phyloP scores from a whole-genome alignment of 2,888 invertebrate genomes.

The Alsophila aescularia region DNA sequence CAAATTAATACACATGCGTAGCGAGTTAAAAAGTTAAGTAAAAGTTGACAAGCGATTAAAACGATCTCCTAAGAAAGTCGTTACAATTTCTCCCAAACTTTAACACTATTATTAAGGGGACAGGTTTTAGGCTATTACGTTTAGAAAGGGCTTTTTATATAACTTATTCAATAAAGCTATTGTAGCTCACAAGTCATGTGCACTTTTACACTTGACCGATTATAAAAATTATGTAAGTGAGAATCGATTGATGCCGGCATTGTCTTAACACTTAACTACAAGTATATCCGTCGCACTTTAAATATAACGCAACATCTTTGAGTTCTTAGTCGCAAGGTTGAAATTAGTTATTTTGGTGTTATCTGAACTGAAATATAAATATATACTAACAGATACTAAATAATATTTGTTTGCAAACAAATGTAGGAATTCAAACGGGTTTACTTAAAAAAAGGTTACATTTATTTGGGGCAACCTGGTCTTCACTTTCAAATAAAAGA shows the following conservation, averaged over 20 bases:
- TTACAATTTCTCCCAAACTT: constrained; percentile 23
- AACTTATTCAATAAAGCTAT: constrained; percentile 9
- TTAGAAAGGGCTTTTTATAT: constrained; percentile 25
- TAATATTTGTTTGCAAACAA: too few relatives aligned
- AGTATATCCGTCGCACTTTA: not conserved
- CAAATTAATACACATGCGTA: constrained; percentile 9
- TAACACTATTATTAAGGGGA: constrained; percentile 22
- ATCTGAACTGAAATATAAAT: not conserved
- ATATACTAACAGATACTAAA: too few relatives aligned
- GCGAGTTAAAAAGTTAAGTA: constrained; percentile 10
- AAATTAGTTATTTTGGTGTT: not conserved
- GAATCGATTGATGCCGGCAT: not conserved
- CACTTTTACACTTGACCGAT: constrained; percentile 8
- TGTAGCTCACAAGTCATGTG: constrained; percentile 6
- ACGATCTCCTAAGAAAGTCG: constrained; percentile 14
- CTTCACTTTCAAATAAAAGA: too few relatives aligned
- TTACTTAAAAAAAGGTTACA: too few relatives aligned
- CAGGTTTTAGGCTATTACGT: constrained; percentile 20
- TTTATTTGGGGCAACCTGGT: too few relatives aligned
- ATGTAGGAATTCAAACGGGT: too few relatives aligned
- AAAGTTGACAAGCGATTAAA: constrained; percentile 23
- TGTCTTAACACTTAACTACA: constrained; percentile 1
- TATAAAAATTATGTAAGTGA: constrained; percentile 29
- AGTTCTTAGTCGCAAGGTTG: not conserved
- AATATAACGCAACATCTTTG: not conserved